phyloP scores from a whole-genome alignment of 2,113 vertebrate genomes.

The Bambusicola thoracicus region DNA sequence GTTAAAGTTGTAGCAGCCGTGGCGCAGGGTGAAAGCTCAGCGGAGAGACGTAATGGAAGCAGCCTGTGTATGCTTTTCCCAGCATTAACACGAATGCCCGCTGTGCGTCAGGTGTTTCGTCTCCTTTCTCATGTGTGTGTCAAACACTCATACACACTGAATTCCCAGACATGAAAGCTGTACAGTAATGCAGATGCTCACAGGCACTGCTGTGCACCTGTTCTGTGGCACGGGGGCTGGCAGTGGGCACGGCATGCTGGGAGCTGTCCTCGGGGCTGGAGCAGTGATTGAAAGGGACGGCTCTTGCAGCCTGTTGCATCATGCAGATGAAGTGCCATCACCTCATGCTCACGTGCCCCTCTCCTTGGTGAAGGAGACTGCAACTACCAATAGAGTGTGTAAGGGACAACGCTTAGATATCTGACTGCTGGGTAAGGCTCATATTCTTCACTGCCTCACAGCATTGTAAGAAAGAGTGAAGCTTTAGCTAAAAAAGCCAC shows the following conservation, averaged over 20 bases:
- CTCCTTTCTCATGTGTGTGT: background rate
- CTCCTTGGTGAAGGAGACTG: background rate
- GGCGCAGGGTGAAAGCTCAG: background rate
- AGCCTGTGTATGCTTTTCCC: background rate
- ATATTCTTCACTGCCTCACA: background rate
- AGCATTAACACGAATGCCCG: background rate
- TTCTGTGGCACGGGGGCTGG: accelerated
- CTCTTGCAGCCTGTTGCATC: slow-evolving; percentile 28
- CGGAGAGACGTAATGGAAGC: background rate
- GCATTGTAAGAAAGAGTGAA: background rate
- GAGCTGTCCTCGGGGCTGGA: background rate
- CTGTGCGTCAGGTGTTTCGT: background rate
- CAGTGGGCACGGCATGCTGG: accelerated
- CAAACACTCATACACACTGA: accelerated
- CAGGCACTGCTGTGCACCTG: background rate
- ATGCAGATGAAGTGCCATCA: background rate
- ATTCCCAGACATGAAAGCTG: accelerated
- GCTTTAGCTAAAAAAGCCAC: background rate
- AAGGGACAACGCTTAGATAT: background rate
- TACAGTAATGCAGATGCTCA: accelerated
- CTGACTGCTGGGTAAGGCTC: background rate
- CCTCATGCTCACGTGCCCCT: background rate
- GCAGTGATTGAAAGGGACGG: background rate
- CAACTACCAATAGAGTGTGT: background rate
- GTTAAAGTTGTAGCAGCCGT: background rate